Conservation (phyloP, 1,140 invertebrate species). For the Drosophila varians region DNA sequence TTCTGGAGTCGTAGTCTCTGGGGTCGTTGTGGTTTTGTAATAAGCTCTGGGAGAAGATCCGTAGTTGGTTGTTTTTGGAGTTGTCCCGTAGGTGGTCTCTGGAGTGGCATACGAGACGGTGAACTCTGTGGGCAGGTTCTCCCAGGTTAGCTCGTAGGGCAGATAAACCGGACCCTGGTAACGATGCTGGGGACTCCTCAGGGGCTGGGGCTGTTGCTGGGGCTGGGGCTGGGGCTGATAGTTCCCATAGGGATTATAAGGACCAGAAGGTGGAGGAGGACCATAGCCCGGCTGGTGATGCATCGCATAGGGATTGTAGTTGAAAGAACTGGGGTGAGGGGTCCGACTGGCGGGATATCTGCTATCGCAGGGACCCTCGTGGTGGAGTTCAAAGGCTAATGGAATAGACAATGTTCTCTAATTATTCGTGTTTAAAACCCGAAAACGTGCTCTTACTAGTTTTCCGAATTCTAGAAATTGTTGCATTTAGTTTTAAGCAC, state of each 20-base stretch:
- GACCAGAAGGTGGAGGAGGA: neutral
- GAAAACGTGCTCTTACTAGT: neutral
- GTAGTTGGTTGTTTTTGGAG: too few relatives aligned
- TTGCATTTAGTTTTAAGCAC: neutral
- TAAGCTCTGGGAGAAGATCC: neutral
- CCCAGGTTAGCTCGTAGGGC: conserved; percentile 30
- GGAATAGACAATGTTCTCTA: neutral
- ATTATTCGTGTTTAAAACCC: neutral
- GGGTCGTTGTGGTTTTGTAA: neutral
- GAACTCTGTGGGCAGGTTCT: conserved; percentile 25
- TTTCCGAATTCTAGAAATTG: neutral
- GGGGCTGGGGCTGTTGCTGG: conserved; percentile 3
- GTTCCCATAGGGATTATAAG: conserved; percentile 4
- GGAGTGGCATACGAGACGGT: neutral
- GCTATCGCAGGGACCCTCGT: conserved; percentile 22
- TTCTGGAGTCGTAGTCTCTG: neutral
- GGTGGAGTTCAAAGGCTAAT: conserved; percentile 21
- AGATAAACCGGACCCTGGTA: conserved; percentile 21
- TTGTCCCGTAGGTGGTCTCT: neutral
- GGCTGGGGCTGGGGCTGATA: neutral
- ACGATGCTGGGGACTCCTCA: neutral
- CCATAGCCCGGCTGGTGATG: neutral
- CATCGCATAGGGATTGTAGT: conserved; percentile 29
- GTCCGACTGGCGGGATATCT: conserved; percentile 20
- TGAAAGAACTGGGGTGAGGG: neutral